Evolutionary conservation across 2,888 invertebrate genomes (phyloP), one percentile per base, ranked within the genome.

Genomic region (Lasioglossum lativentre): DNA sequence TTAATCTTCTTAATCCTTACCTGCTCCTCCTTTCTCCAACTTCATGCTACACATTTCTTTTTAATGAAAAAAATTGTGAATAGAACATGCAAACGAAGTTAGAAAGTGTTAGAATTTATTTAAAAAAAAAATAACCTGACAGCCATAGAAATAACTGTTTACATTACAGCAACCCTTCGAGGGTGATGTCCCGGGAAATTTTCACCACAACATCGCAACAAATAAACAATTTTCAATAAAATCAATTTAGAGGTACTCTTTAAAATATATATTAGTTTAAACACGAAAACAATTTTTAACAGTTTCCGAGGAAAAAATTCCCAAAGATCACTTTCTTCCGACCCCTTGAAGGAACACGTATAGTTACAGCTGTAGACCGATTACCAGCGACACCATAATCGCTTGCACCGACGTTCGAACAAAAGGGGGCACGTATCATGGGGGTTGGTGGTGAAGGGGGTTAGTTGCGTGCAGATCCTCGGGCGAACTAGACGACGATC

Each of bases 341-440:
- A 52, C 3, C 52, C 10, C 4, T 52, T n/a, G 3, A 66, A 66
- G 19, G 56, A 47, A 38, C 68, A 42, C 27, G 42, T 45, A 34
- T 34, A 34, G 38, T 52, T 52, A 75, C 82, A 75, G 52, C 71
- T 72, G 82, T 75, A 66, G 83, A 82, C 76, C 76, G 68, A 84
- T 77, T 47, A 80, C 70, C n/a, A 40, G 16, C 70, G 82, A 82
- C 63, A 78, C 63, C 47, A 23, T 75, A 63, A 75, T 70, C 30
- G 34, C 16, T 52, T 71, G 70, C n/a, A 23, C 16, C 40, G 63
- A 34, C 14, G 40, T 73, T 74, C 30, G 70, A 74, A 38, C 30
- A 47, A 42, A 45, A 27, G 30, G 30, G 19, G 47, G n/a, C 47
- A 75, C 52, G 52, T 23, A 52, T 52, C 52, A 52, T 52, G 16